These are phyloP conservation scores for Daptonema setosum DNA, from an alignment of 2,888 invertebrate genomes.

Conservation along the genomic window DNA sequence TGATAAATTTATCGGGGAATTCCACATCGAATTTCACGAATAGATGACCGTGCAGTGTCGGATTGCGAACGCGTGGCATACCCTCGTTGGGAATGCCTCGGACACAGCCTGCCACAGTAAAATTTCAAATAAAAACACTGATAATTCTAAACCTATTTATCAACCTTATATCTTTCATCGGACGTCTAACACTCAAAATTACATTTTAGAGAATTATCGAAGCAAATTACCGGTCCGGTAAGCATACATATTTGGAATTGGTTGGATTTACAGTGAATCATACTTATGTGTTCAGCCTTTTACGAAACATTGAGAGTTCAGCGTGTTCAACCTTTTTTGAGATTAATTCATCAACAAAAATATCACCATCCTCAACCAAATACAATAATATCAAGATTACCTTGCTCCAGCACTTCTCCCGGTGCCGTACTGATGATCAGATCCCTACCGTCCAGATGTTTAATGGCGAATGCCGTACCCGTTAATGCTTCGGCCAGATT, in stretches of 20 bases:
- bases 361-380: too few relatives aligned
- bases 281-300: too few relatives aligned
- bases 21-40: conserved; percentile 62
- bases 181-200: too few relatives aligned
- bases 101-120: conserved; percentile 32
- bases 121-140: too few relatives aligned
- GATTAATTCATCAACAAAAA: too few relatives aligned
- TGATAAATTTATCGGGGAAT: conserved; percentile 64
- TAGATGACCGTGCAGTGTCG: conserved; percentile 63
- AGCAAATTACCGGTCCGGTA: not conserved
- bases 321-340: too few relatives aligned
- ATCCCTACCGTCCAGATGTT: conserved; percentile 67
- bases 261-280: not conserved
- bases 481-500: conserved; percentile 70
- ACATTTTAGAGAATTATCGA: not conserved
- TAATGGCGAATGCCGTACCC: conserved; percentile 60
- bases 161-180: too few relatives aligned
- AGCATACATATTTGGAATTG: not conserved
- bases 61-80: conserved; percentile 65
- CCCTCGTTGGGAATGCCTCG: conserved; percentile 62
- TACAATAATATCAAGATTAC: too few relatives aligned
- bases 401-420: conserved; percentile 62
- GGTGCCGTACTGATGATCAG: conserved; percentile 52
- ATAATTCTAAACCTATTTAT: too few relatives aligned
- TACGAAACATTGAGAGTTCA: too few relatives aligned